A percentile compares a stretch with the other conserved stretches of the same genome.
These are phyloP conservation scores for Ctena decussata DNA, from an alignment of 2,888 invertebrate genomes.

Conservation along the genomic window DNA sequence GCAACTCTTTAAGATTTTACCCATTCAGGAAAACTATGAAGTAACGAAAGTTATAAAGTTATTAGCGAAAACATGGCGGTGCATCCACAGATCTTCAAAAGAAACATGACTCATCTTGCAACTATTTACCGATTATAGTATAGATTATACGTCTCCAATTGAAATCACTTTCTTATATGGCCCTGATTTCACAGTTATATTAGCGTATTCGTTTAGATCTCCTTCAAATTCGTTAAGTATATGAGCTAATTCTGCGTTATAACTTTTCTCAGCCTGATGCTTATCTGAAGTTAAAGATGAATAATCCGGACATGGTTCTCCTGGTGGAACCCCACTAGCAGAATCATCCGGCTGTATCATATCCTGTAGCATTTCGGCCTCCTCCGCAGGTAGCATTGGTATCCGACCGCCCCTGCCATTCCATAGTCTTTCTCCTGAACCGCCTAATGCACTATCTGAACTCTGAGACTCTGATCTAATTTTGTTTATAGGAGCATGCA, in stretches of 20 bases:
- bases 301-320: constrained; percentile 59
- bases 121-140: no score
- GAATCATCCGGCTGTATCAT: constrained; percentile 59
- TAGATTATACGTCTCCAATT: background rate
- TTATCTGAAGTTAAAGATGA: constrained; percentile 22
- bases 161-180: background rate
- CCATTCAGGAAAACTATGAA: no score
- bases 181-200: background rate
- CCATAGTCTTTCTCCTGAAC: constrained; percentile 57
- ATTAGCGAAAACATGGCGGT: no score
- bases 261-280: constrained; percentile 36
- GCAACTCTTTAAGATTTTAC: no score
- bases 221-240: constrained; percentile 61
- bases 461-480: constrained; percentile 49
- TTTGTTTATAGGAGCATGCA: background rate
- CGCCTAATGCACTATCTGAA: constrained; percentile 67
- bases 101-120: no score
- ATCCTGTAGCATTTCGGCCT: constrained; percentile 53
- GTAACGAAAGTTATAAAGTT: no score
- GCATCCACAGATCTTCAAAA: no score
- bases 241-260: constrained; percentile 43
- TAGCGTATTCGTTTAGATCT: constrained; percentile 40
- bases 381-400: constrained; percentile 23
- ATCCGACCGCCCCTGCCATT: constrained; percentile 26
- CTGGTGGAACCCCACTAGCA: constrained; percentile 43